phyloP scores from a whole-genome alignment of 2,113 vertebrate species.

The Gracilinanus agilis region DNA sequence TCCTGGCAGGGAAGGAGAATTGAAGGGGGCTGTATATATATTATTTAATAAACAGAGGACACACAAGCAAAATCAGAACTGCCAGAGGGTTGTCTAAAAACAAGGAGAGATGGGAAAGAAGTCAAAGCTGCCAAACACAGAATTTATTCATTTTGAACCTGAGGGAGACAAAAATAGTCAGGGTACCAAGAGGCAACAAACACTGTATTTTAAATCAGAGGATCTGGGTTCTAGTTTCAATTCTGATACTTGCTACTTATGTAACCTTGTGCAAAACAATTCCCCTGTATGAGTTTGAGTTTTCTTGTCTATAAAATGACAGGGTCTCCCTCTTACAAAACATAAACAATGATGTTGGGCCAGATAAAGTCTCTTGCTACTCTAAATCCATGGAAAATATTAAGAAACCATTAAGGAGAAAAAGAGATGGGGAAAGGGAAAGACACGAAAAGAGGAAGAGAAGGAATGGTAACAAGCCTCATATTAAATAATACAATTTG shows the following conservation, averaged over 20 bases:
- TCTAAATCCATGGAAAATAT: background rate
- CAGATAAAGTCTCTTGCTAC: background rate
- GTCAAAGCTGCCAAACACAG: background rate
- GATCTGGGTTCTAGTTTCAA: background rate
- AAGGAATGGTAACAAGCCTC: background rate
- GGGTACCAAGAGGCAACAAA: background rate
- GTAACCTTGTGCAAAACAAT: background rate
- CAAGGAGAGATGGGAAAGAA: background rate
- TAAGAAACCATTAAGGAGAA: background rate
- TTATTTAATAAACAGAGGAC: slow-evolving; percentile 22
- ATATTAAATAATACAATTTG: background rate
- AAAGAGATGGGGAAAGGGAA: background rate
- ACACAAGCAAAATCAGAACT: background rate
- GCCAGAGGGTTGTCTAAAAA: slow-evolving; percentile 1
- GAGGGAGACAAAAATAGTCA: background rate
- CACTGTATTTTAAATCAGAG: no score
- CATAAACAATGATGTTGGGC: background rate
- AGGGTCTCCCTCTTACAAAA: no score
- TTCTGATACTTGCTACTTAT: background rate
- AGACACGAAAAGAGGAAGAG: background rate
- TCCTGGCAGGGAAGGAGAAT: slow-evolving; percentile 9
- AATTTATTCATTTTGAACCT: background rate
- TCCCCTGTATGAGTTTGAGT: background rate
- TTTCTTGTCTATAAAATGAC: background rate
- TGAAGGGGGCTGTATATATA: background rate